phyloP scores from a whole-genome alignment of 2,113 vertebrate species.

The Microcebus ravelobensis region DNA sequence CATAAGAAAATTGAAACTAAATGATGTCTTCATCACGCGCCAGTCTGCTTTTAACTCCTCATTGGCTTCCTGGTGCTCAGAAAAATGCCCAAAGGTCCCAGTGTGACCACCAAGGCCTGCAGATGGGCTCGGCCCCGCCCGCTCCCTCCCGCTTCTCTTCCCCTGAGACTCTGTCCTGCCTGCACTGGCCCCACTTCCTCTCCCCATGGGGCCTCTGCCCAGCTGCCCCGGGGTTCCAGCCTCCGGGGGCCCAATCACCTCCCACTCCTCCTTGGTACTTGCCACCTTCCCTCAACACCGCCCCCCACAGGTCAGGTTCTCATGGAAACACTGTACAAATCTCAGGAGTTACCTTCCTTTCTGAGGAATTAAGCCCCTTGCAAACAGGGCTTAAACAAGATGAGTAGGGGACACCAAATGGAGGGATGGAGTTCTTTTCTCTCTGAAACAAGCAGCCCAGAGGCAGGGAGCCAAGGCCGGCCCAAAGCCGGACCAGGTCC shows the following conservation, averaged over 20 bases:
- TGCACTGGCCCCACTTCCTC: no score
- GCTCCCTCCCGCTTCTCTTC: no score
- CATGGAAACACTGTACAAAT: neutral
- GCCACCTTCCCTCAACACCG: neutral
- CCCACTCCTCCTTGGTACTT: neutral
- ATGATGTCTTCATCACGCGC: neutral
- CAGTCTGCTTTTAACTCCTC: neutral
- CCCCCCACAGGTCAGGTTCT: neutral
- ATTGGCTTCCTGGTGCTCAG: neutral
- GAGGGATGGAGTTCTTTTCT: neutral
- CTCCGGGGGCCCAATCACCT: neutral
- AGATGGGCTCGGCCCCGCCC: rapidly evolving
- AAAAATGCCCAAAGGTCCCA: neutral
- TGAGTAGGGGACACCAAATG: neutral
- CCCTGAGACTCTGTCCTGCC: neutral
- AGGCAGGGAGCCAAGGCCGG: neutral
- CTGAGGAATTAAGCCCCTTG: neutral
- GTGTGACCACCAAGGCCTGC: neutral
- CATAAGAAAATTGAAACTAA: neutral
- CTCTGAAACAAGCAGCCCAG: neutral
- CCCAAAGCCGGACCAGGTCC: no score
- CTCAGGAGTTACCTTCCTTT: neutral
- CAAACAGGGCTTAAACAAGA: neutral
- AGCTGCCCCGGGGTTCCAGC: neutral
- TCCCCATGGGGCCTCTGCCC: neutral